A percentile compares a stretch with the other conserved stretches of the same genome.
Conservation (phyloP, 2,113 vertebrate genomes). For the Ictidomys tridecemlineatus region DNA sequence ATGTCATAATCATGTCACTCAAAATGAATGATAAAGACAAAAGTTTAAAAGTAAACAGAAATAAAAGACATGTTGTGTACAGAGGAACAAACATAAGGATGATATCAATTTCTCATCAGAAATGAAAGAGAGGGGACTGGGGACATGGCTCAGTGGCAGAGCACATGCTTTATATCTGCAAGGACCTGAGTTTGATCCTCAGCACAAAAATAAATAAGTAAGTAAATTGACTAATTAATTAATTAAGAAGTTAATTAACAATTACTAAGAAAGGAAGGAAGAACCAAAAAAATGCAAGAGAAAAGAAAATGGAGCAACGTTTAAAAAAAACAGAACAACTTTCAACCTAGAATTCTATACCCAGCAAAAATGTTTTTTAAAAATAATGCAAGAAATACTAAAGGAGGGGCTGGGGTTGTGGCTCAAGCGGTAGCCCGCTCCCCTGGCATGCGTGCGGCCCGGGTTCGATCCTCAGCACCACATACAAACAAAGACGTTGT, state of each 20-base stretch:
- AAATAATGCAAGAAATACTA: conserved; percentile 18
- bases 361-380: neutral
- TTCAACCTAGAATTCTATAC: conserved; percentile 5
- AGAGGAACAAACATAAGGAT: neutral
- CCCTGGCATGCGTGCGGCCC: too few species aligned
- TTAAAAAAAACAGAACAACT: neutral
- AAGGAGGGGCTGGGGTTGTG: neutral
- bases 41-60: neutral
- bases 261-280: too few species aligned
- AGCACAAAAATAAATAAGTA: neutral
- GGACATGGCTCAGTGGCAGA: neutral
- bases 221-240: too few species aligned
- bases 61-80: neutral
- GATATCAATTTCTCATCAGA: neutral
- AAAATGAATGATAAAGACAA: neutral
- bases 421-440: too few species aligned
- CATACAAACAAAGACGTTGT: too few species aligned
- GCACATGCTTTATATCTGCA: too few species aligned
- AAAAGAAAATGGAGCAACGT: neutral
- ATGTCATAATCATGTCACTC: neutral
- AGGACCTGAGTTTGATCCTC: neutral
- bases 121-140: neutral
- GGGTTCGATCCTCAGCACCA: too few species aligned
- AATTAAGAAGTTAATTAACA: too few species aligned
- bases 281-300: neutral